Conservation (phyloP, 30 jellyfish, hydroid and myxozoan genomes). For the Pelagia noctiluca region DNA sequence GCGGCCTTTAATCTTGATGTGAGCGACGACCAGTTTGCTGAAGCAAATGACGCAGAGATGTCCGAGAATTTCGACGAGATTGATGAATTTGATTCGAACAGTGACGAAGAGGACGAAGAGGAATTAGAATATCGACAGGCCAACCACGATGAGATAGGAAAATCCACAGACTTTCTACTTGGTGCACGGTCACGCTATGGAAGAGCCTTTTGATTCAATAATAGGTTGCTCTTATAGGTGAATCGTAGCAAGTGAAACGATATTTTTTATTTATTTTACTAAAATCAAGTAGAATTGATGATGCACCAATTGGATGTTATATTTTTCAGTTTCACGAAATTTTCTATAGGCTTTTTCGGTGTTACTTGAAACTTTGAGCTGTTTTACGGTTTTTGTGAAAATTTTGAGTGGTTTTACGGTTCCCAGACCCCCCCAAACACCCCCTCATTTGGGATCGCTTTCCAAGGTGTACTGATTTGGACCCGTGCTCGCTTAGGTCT, state of each 20-base stretch:
- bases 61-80: not conserved
- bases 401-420: conserved; percentile 22
- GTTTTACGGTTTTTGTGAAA: conserved; percentile 20
- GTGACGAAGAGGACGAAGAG: conserved; percentile 14
- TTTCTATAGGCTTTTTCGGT: conserved; percentile 11
- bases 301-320: not conserved
- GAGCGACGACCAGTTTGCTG: too few relatives aligned
- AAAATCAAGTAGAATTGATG: not conserved
- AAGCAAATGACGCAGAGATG: not conserved
- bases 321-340: conserved; percentile 16
- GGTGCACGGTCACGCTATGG: conserved; percentile 25
- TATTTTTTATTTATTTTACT: not conserved
- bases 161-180: conserved; percentile 3
- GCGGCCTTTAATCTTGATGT: too few relatives aligned
- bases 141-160: conserved; percentile 15
- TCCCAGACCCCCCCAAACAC: too few relatives aligned
- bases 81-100: conserved; percentile 11
- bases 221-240: conserved; percentile 11
- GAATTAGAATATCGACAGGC: not conserved
- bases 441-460: conserved; percentile 49
- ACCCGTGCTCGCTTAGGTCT: conserved; percentile 52
- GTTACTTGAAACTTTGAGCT: conserved; percentile 1
- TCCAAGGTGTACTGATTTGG: conserved; percentile 60
- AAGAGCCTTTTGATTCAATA: conserved; percentile 28
- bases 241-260: conserved; percentile 2